These are phyloP conservation scores for Drosophila pseudoananassae DNA, from an alignment of 1,140 invertebrate genomes.

Conservation along the genomic window DNA sequence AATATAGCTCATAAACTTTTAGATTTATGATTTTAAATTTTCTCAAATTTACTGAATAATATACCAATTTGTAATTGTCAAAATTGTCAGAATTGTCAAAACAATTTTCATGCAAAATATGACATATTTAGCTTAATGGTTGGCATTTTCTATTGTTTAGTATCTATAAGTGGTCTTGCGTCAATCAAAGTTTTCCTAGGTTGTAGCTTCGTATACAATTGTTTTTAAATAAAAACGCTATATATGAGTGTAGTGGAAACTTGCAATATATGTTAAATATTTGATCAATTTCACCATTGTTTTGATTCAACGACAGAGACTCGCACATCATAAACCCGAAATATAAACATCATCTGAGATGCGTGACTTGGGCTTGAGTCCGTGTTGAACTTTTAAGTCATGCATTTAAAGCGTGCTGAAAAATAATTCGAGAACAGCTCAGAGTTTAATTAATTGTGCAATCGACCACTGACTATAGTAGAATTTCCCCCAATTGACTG, in stretches of 20 bases:
- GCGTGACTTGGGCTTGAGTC: slow-evolving; percentile 58
- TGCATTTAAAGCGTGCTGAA: slow-evolving; percentile 21
- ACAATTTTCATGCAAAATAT: background rate
- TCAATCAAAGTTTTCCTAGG: background rate
- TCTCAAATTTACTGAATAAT: background rate
- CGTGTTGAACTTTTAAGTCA: slow-evolving; percentile 21
- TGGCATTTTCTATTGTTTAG: background rate
- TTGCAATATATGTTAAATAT: background rate
- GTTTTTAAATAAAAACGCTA: too few relatives aligned
- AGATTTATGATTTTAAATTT: background rate
- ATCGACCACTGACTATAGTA: slow-evolving; percentile 7
- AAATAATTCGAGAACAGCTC: slow-evolving; percentile 22
- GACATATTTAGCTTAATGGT: too few relatives aligned
- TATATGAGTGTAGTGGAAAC: too few relatives aligned
- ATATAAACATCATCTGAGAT: slow-evolving; percentile 42
- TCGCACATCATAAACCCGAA: slow-evolving; percentile 59
- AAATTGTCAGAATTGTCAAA: background rate
- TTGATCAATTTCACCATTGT: slow-evolving; percentile 41
- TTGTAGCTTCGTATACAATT: background rate
- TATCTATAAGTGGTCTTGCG: background rate
- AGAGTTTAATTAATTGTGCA: slow-evolving; percentile 39
- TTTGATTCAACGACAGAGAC: slow-evolving; percentile 28
- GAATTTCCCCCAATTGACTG: slow-evolving; percentile 63
- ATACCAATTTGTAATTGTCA: background rate
- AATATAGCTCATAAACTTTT: too few relatives aligned